A percentile compares a stretch with the other conserved stretches of the same genome.
phyloP scores from a whole-genome alignment of 2,888 invertebrate species.

The Parelbella ahira region DNA sequence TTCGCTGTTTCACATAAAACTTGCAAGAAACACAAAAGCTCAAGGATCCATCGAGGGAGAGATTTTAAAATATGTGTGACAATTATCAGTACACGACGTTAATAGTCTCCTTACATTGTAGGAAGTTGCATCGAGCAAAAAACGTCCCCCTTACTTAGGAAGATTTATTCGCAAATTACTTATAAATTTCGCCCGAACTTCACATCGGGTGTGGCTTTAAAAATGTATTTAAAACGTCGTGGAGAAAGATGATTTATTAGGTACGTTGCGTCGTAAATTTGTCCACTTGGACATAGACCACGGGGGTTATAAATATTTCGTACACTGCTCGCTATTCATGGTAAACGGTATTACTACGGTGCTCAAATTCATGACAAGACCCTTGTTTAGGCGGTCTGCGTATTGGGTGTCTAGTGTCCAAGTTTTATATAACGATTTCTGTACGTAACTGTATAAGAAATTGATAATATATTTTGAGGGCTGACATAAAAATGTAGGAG shows the following conservation, averaged over 20 bases:
- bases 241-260: slow-evolving; percentile 71
- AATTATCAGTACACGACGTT: slow-evolving; percentile 80
- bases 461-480: no score
- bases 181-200: slow-evolving; percentile 67
- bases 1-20: slow-evolving; percentile 35
- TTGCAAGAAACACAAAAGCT: slow-evolving; percentile 35
- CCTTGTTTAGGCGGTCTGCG: slow-evolving; percentile 13
- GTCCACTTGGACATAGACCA: slow-evolving; percentile 69
- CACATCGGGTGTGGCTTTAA: slow-evolving; percentile 74
- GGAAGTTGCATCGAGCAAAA: slow-evolving; percentile 60
- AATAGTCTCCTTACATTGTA: slow-evolving; percentile 75
- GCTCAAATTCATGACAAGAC: slow-evolving; percentile 9
- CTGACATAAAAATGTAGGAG: no score
- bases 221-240: slow-evolving; percentile 80
- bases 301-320: slow-evolving; percentile 62
- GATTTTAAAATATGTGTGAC: slow-evolving; percentile 79
- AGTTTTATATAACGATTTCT: no score
- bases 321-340: slow-evolving; percentile 33
- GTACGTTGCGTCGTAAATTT: slow-evolving; percentile 73
- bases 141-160: slow-evolving; percentile 59
- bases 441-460: no score
- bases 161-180: slow-evolving; percentile 81
- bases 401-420: slow-evolving; percentile 25
- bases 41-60: slow-evolving; percentile 40
- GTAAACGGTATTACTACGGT: slow-evolving; percentile 27